These are phyloP conservation scores for Epizoanthus scotinus DNA, from an alignment of 92 coral and sea anemone species.

Conservation along the genomic window DNA sequence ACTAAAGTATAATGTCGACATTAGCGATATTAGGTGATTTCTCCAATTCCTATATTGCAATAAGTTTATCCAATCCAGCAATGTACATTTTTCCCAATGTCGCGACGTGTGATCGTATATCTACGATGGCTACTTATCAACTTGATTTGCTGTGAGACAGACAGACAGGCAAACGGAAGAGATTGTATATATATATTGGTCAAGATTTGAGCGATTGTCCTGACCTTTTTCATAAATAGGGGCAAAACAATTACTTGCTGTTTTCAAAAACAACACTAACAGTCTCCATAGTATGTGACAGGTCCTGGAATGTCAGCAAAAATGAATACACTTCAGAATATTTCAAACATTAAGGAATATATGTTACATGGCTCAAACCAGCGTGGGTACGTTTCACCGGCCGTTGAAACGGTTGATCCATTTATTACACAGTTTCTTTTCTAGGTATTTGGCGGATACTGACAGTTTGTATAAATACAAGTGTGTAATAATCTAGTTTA, in stretches of 20 bases:
- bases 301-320: neutral
- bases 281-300: neutral
- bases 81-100: neutral
- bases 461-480: too few relatives aligned
- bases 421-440: too few relatives aligned
- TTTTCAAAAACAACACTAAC: neutral
- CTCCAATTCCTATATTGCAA: neutral
- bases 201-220: neutral
- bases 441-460: too few relatives aligned
- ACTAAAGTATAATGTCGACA: too few relatives aligned
- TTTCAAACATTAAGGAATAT: neutral
- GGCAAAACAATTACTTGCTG: neutral
- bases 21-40: neutral
- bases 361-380: too few relatives aligned
- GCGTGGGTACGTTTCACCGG: too few relatives aligned
- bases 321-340: neutral
- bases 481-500: too few relatives aligned
- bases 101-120: neutral
- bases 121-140: neutral
- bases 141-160: neutral
- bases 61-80: neutral
- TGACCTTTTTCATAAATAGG: constrained; percentile 5
- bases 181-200: neutral
- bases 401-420: too few relatives aligned
- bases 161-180: neutral